These are phyloP conservation scores for Saiga tatarica DNA, from an alignment of 2,113 vertebrate species.

Conservation along the genomic window DNA sequence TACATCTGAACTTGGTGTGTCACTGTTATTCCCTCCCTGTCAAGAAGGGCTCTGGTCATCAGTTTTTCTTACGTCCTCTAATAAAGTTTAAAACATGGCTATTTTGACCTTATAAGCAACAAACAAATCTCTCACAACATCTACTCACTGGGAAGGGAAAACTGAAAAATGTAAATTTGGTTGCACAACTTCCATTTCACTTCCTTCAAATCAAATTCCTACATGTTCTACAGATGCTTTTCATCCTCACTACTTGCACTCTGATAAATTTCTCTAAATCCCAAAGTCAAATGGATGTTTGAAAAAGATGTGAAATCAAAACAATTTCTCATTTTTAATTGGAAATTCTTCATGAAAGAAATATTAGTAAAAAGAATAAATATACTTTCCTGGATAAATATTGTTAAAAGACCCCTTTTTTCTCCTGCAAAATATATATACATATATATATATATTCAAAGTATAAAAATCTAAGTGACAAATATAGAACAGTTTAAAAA, in stretches of 20 bases:
- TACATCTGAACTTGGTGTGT: too few relatives aligned
- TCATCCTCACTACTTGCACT: neutral
- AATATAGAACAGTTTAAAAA: neutral
- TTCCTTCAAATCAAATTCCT: neutral
- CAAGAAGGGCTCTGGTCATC: neutral
- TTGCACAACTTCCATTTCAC: neutral
- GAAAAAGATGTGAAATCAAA: neutral
- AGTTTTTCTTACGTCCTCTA: neutral
- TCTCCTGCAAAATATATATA: neutral
- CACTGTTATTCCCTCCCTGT: rapidly evolving
- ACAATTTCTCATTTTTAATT: neutral
- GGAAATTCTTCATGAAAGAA: neutral
- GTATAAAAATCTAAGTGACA: neutral
- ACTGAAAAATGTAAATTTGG: neutral
- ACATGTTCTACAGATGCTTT: neutral
- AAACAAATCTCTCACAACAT: neutral
- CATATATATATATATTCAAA: neutral
- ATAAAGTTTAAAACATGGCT: neutral
- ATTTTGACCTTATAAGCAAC: neutral
- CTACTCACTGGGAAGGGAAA: neutral
- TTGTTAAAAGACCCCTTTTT: neutral
- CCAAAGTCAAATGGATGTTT: neutral
- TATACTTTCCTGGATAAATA: neutral
- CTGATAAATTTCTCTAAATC: neutral
- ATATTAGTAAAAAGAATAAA: neutral